phyloP scores from a whole-genome alignment of 2,888 invertebrate species.

The Heliconius hortense region DNA sequence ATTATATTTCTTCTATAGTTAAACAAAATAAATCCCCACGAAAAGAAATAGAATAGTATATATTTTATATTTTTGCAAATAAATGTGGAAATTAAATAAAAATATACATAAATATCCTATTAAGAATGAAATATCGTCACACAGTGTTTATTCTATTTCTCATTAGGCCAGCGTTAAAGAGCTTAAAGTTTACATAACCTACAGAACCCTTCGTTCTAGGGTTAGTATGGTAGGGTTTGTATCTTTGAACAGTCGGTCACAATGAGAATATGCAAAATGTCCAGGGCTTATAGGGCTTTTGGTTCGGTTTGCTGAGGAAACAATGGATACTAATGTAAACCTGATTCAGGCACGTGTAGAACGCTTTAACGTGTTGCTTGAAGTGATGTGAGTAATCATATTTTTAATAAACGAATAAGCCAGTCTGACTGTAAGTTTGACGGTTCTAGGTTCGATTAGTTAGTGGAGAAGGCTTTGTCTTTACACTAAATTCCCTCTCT shows the following conservation, averaged over 20 bases:
- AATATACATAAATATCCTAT: neutral
- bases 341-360: slow-evolving; percentile 1
- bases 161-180: neutral
- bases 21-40: neutral
- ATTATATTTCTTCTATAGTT: neutral
- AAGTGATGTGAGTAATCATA: neutral
- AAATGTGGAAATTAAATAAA: neutral
- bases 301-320: slow-evolving; percentile 36
- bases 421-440: neutral
- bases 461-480: too few species aligned
- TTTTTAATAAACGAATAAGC: neutral
- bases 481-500: too few species aligned
- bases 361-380: neutral
- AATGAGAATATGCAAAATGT: slow-evolving; percentile 39
- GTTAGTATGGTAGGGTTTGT: slow-evolving; percentile 17
- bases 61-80: neutral
- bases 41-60: neutral
- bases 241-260: slow-evolving; percentile 26
- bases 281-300: slow-evolving; percentile 26
- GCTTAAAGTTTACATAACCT: slow-evolving; percentile 8
- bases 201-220: slow-evolving; percentile 22
- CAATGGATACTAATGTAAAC: slow-evolving; percentile 24
- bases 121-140: neutral
- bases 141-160: slow-evolving; percentile 3
- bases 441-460: too few species aligned